Evolutionary conservation across 2,797 vertebrate genomes (phyloP).

Genomic region (Melanotaenia parkinsoni): DNA sequence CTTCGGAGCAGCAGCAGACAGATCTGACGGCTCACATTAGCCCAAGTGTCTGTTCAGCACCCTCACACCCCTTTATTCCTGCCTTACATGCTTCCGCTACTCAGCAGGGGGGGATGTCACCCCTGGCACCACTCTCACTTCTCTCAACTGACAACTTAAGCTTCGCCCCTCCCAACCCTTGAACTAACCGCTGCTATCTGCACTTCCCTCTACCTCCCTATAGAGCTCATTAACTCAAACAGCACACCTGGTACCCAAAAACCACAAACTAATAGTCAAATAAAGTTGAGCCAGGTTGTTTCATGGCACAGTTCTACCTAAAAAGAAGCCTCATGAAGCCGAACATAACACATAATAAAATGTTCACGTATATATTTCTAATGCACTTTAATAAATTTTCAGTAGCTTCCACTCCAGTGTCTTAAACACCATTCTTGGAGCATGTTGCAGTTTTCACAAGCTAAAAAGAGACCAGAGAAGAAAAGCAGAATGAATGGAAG

Average conservation of each 20-base stretch:
- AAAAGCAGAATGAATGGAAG: slow-evolving; percentile 51
- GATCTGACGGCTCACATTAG: slow-evolving; percentile 87
- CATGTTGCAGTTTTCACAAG: slow-evolving; percentile 74
- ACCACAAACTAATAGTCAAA: slow-evolving; percentile 25
- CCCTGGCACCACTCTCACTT: slow-evolving; percentile 60
- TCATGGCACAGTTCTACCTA: background rate
- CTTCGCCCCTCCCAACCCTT: slow-evolving; percentile 26
- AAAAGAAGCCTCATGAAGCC: background rate
- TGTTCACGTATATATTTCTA: slow-evolving; percentile 18
- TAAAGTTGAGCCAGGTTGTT: slow-evolving; percentile 13
- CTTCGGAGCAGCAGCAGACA: slow-evolving; percentile 72
- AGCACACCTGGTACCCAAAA: slow-evolving; percentile 45
- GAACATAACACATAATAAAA: slow-evolving; percentile 10
- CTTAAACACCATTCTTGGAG: slow-evolving; percentile 54
- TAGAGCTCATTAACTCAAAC: slow-evolving; percentile 56
- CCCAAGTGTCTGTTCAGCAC: slow-evolving; percentile 81
- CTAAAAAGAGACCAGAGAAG: slow-evolving; percentile 49
- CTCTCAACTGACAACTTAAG: slow-evolving; percentile 40
- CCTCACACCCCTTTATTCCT: slow-evolving; percentile 79
- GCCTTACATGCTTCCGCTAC: slow-evolving; percentile 83
- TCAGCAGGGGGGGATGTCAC: slow-evolving; percentile 58
- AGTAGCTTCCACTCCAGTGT: slow-evolving; percentile 38
- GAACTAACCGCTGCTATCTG: slow-evolving; percentile 49
- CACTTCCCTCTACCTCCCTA: slow-evolving; percentile 44
- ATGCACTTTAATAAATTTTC: slow-evolving; percentile 35